phyloP scores from a whole-genome alignment of 2,888 invertebrate species.

The Nezara viridula region DNA sequence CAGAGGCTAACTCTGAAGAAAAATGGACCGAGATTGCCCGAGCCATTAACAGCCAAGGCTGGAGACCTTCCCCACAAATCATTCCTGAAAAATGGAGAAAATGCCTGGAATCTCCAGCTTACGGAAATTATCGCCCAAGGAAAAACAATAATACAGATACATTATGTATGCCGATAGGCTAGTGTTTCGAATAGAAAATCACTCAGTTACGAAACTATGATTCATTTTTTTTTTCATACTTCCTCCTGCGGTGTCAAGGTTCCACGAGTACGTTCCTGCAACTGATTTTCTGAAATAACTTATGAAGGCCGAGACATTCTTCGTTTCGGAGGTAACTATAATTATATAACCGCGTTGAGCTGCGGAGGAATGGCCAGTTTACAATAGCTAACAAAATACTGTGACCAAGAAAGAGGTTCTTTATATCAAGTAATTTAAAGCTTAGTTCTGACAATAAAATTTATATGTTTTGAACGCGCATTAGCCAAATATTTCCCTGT shows the following conservation, averaged over 20 bases:
- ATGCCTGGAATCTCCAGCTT: not conserved
- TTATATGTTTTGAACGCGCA: no score
- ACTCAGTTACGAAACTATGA: constrained; percentile 7
- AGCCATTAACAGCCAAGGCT: constrained; percentile 27
- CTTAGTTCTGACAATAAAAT: no score
- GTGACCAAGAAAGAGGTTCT: not conserved
- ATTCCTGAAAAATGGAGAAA: constrained; percentile 26
- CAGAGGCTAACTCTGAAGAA: not conserved
- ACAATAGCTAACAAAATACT: not conserved
- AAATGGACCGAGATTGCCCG: not conserved
- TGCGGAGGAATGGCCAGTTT: not conserved
- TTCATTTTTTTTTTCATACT: not conserved
- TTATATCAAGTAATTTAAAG: no score
- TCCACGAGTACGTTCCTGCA: constrained; percentile 9
- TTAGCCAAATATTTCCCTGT: no score
- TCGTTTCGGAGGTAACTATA: constrained; percentile 1
- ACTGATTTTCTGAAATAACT: constrained; percentile 37
- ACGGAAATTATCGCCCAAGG: not conserved
- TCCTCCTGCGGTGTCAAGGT: not conserved
- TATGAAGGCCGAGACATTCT: constrained; percentile 7
- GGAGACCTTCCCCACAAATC: constrained; percentile 6
- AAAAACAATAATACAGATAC: constrained; percentile 14
- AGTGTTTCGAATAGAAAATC: constrained; percentile 22
- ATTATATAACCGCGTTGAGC: not conserved
- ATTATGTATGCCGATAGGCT: constrained; percentile 33